Evolutionary conservation across 2,113 vertebrate genomes (phyloP).

Genomic region (Mustelus asterias): DNA sequence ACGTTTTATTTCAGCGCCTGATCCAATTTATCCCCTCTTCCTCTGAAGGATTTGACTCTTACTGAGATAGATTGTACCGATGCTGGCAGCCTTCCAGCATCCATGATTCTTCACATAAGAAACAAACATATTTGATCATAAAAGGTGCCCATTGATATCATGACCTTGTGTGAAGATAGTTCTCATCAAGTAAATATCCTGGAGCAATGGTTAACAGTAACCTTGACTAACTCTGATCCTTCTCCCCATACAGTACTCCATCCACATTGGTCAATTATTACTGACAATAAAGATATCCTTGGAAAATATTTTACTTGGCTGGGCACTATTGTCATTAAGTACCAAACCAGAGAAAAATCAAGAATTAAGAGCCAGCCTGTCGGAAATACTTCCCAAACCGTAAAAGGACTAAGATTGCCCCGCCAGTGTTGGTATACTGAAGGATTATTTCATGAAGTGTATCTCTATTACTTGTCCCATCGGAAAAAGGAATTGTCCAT

Average conservation of each 20-base stretch:
- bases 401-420: neutral
- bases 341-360: neutral
- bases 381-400: neutral
- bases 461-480: neutral
- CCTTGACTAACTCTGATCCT: neutral
- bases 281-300: neutral
- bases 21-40: neutral
- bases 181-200: neutral
- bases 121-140: neutral
- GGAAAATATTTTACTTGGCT: neutral
- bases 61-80: neutral
- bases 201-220: neutral
- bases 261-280: neutral
- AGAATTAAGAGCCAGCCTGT: neutral
- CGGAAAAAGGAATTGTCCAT: neutral
- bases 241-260: neutral
- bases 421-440: neutral
- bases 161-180: neutral
- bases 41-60: neutral
- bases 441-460: neutral
- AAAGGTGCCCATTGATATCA: neutral
- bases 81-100: neutral
- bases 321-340: no score
- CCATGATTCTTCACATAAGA: neutral
- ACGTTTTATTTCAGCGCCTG: neutral